A percentile compares a stretch with the other conserved stretches of the same genome.
Evolutionary conservation across 2,888 invertebrate species (phyloP).

Genomic region (Lordiphosa andalusiaca): DNA sequence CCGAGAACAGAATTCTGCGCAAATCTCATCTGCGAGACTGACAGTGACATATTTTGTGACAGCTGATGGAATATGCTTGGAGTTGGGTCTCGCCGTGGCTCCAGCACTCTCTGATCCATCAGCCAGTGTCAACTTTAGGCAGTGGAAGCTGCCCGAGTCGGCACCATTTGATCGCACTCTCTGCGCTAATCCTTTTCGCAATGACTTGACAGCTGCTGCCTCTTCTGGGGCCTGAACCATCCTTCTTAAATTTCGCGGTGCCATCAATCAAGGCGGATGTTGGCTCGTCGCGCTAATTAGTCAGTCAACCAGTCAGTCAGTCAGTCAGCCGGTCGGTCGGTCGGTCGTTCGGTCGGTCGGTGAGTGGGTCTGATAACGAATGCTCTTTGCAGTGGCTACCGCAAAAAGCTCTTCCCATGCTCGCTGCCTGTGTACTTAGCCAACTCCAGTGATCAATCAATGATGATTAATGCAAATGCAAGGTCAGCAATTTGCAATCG

Average conservation of each 20-base stretch:
- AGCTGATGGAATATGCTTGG: conserved; percentile 78
- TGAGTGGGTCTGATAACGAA: conserved; percentile 42
- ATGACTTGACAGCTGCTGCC: conserved; percentile 78
- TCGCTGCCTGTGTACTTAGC: conserved; percentile 56
- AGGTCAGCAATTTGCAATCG: conserved; percentile 61
- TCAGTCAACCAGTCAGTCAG: conserved; percentile 53
- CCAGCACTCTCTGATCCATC: conserved; percentile 66
- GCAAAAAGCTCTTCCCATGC: conserved; percentile 38
- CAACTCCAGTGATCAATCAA: conserved; percentile 71
- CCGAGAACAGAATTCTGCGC: conserved; percentile 41
- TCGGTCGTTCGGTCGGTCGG: conserved; percentile 18
- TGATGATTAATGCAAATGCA: conserved; percentile 75
- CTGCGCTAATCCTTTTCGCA: conserved; percentile 78
- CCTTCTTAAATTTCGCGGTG: conserved; percentile 80
- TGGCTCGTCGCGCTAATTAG: conserved; percentile 69
- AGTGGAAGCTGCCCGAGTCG: conserved; percentile 62
- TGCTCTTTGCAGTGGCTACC: conserved; percentile 42
- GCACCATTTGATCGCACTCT: conserved; percentile 74
- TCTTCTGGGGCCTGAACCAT: conserved; percentile 58
- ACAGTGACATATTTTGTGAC: conserved; percentile 80
- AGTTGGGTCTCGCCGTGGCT: conserved; percentile 32
- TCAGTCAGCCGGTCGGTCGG: conserved; percentile 24
- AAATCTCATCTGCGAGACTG: conserved; percentile 75
- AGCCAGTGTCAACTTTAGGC: conserved; percentile 75
- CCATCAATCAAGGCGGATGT: conserved; percentile 78